phyloP scores from a whole-genome alignment of 92 coral and sea anemone species.

The Palythoa caribaeorum region DNA sequence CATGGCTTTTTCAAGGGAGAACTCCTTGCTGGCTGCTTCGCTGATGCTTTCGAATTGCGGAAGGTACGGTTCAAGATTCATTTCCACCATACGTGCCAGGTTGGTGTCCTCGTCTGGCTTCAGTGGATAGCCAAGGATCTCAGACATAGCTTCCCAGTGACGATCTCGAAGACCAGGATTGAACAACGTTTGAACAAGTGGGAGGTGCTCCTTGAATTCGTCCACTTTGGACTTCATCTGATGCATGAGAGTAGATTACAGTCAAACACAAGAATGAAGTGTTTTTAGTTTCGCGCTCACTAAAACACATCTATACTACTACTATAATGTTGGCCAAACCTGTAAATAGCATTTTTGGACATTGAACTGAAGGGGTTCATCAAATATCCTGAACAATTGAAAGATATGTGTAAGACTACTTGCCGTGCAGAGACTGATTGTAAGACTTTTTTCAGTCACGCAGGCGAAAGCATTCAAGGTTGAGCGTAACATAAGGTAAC shows the following conservation, averaged over 20 bases:
- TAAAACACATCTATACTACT: too few relatives aligned
- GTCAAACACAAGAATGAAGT: neutral
- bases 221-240: slow-evolving; percentile 99
- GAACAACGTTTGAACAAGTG: slow-evolving; percentile 94
- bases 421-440: too few relatives aligned
- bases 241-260: neutral
- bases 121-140: slow-evolving; percentile 94
- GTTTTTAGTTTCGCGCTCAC: neutral
- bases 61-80: slow-evolving; percentile 98
- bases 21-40: slow-evolving; percentile 99
- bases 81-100: slow-evolving; percentile 98
- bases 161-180: slow-evolving; percentile 99
- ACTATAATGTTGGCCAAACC: too few relatives aligned
- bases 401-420: too few relatives aligned
- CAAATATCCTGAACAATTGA: too few relatives aligned
- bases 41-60: slow-evolving; percentile 96
- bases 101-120: slow-evolving; percentile 96
- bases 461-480: too few relatives aligned
- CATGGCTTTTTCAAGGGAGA: slow-evolving; percentile 99
- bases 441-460: too few relatives aligned
- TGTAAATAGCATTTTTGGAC: too few relatives aligned
- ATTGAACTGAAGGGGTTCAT: too few relatives aligned
- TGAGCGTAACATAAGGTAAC: too few relatives aligned
- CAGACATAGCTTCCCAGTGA: slow-evolving; percentile 97
- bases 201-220: slow-evolving; percentile 96